A percentile compares a stretch with the other conserved stretches of the same genome.
phyloP scores from a whole-genome alignment of 2,113 vertebrate species.

The Arenaria interpres region DNA sequence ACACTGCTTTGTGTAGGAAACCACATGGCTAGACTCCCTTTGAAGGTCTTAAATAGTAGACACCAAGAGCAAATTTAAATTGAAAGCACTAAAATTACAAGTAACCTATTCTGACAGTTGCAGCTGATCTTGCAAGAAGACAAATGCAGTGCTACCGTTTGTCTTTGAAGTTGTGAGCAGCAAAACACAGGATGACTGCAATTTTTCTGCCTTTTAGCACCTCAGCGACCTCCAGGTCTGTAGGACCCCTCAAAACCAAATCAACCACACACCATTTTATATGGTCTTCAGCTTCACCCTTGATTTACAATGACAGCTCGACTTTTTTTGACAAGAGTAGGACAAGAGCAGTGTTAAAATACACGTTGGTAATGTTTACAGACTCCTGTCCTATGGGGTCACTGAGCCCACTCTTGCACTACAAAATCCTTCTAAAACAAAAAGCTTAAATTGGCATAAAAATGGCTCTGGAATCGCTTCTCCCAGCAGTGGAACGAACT shows the following conservation, averaged over 20 bases:
- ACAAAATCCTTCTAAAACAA: neutral
- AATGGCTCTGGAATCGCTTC: neutral
- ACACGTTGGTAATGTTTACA: accelerated
- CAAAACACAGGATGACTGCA: neutral
- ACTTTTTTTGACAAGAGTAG: neutral
- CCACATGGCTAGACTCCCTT: neutral
- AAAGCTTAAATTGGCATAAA: neutral
- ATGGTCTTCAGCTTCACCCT: neutral
- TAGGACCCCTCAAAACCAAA: neutral
- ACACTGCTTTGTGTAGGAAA: neutral
- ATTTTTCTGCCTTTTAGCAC: neutral
- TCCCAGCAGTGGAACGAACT: neutral
- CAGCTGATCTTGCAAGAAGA: neutral
- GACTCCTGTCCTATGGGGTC: neutral
- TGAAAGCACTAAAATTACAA: neutral
- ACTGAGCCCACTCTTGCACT: neutral
- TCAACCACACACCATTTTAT: neutral
- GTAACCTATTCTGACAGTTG: neutral
- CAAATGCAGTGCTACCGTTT: neutral
- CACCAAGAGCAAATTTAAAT: neutral
- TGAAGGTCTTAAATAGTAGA: neutral
- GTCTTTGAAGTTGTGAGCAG: neutral
- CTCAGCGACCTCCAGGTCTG: neutral
- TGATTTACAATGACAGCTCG: neutral
- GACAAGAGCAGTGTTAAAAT: neutral